Percentiles rank a stretch among this genome's conserved stretches.
phyloP scores from a whole-genome alignment of 1,140 invertebrate genomes.

The Daktulosphaira vitifoliae region DNA sequence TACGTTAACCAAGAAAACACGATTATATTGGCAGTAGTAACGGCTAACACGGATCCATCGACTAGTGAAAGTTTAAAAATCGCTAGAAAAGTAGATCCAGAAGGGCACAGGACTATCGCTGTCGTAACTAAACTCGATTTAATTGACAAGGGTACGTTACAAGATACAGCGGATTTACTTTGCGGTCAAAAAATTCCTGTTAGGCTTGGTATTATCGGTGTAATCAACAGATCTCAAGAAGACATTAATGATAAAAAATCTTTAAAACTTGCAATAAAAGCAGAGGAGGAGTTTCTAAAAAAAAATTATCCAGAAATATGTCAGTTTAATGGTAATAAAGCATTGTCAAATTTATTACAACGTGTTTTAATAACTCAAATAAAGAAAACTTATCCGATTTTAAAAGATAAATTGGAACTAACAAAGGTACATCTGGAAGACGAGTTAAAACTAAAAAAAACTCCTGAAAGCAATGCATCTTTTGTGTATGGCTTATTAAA shows the following conservation, averaged over 20 bases:
- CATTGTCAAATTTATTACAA: conserved; percentile 56
- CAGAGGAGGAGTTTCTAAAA: conserved; percentile 55
- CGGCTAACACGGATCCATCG: conserved; percentile 91
- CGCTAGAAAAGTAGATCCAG: conserved; percentile 88
- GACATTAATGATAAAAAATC: conserved; percentile 59
- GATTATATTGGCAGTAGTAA: conserved; percentile 91
- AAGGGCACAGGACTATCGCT: conserved; percentile 67
- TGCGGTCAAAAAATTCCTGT: conserved; percentile 62
- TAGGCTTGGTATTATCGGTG: conserved; percentile 47
- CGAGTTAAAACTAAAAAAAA: neutral
- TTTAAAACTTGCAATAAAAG: conserved; percentile 53
- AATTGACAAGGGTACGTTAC: conserved; percentile 68
- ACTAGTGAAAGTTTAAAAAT: conserved; percentile 93
- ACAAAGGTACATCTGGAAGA: conserved; percentile 56
- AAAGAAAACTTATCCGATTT: conserved; percentile 55
- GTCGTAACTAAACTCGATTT: conserved; percentile 70
- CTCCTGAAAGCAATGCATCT: neutral
- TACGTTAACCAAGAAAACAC: conserved; percentile 88
- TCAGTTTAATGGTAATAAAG: conserved; percentile 52
- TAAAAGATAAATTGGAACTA: conserved; percentile 56
- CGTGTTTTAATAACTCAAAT: conserved; percentile 60
- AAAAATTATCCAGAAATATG: conserved; percentile 57
- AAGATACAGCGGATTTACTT: conserved; percentile 66
- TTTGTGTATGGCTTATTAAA: conserved; percentile 8
- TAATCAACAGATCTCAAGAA: conserved; percentile 37